Base-by-base conservation (phyloP, 2,888 invertebrate species). In the Willowsia nigromaculata region DNA sequence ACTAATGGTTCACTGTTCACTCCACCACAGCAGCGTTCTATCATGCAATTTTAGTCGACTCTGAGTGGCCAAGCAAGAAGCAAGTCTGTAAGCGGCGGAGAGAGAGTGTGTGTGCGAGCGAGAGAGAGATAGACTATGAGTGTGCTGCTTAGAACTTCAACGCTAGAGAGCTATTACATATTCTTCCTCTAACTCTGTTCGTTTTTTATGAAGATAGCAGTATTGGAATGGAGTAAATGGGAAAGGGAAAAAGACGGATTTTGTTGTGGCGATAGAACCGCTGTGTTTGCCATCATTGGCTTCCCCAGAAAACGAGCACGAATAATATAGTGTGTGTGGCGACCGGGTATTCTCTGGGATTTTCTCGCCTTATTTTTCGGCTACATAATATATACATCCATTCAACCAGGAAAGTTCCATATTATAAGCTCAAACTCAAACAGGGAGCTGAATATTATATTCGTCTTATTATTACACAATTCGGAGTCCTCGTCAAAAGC, bases 261-360 rank as follows among this genome's bases (percentile, higher is more conserved):
- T 68, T 80, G 76, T 78, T 85, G 47, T 80, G 47, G 27, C 65
- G 53, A 78, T 30, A 78, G 86, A 86, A 53, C 65, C 80, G 78
- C 86, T 78, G 80, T 86, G 80, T 80, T 86, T 86, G 86, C 86
- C 86, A 62, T 86, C 86, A 86, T 78, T 86, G 86, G 86, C 86
- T 86, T 86, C 50, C 25, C 50, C 18, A 53, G 13, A 71, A 84
- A 71, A 56, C 43, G 76, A 85, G 47, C 83, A 56, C 53, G 84
- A 71, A 74, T 84, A 47, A 50, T 74, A 74, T 27, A 30, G 84
- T 84, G 71, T 56, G 76, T 85, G 85, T 74, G 85, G 76, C 78
- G 85, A 85, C 56, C 78, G 85, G 85, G 85, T 59, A 85, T 85
- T 62, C 85, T 85, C 85, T 85, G 76, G 85, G 74, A 85, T 85